These are phyloP conservation scores for Hedychridium roseum DNA, from an alignment of 2,888 invertebrate genomes.

Conservation along the genomic window DNA sequence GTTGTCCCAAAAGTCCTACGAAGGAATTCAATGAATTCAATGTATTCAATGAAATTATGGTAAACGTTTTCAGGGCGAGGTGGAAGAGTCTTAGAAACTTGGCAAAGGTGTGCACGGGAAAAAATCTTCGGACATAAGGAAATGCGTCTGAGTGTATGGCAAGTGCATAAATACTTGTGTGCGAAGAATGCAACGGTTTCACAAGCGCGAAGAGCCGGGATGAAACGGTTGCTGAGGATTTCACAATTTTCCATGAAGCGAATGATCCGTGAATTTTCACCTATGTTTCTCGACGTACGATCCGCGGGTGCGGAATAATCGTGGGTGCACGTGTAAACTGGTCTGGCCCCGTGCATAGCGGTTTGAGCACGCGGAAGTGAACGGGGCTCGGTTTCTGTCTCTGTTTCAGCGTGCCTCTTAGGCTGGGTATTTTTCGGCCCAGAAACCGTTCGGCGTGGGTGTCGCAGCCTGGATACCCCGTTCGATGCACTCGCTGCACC, in stretches of 20 bases:
- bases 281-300: too few relatives aligned
- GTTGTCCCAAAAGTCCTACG: not conserved
- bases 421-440: constrained; percentile 53
- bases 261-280: too few relatives aligned
- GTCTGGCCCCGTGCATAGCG: constrained; percentile 5
- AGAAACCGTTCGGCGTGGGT: constrained; percentile 55
- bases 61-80: not conserved
- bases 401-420: constrained; percentile 28
- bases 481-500: constrained; percentile 34
- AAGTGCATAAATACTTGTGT: constrained; percentile 3
- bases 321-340: constrained; percentile 7
- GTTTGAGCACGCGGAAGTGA: constrained; percentile 52
- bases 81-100: not conserved
- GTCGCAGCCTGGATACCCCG: constrained; percentile 56
- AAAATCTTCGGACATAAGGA: not conserved
- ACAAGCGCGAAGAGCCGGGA: constrained; percentile 4
- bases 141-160: constrained; percentile 10
- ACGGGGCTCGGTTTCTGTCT: constrained; percentile 29
- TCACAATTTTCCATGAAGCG: too few relatives aligned
- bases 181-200: not conserved
- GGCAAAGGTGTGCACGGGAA: constrained; percentile 4
- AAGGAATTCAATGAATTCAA: too few relatives aligned
- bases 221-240: too few relatives aligned
- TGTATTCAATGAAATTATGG: not conserved
- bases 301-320: constrained; percentile 4